Base-by-base conservation (phyloP, 2,888 invertebrate species). In the Pterobdella sp. region DNA sequence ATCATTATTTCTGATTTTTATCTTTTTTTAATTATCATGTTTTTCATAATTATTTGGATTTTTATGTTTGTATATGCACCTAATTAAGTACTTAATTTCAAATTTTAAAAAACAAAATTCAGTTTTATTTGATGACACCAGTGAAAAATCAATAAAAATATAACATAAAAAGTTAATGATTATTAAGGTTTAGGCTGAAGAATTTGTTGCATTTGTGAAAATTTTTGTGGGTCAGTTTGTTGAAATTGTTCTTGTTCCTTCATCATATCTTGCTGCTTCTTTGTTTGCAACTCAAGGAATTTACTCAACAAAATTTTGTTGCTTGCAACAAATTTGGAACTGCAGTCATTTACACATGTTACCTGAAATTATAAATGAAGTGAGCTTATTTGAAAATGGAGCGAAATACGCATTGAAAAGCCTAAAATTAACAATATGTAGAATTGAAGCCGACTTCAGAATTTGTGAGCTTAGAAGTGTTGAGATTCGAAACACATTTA, bases 211-310 rank as follows among this genome's bases (percentile, higher is more conserved):
- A 56, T 4, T 22, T 56, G 60, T 56, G 60, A 26, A 7, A 56
- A 26, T 56, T 7, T 22, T 3, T 7, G 60, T 56, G 60, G n/a
- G 60, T 56, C n/a, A 22, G 18, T 56, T 56, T 56, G 60, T n/a
- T 18, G n/a, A 4, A 56, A 26, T 56, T 56, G 18, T 7, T 56
- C 60, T 26, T 56, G 60, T 56, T 56, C 60, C n/a, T 56, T 56
- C 60, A 56, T 56, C 60, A 56, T 56, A 3, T 56, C 60, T n/a
- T 56, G 60, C 26, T 56, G 60, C 60, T 56, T 56, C n/a, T 56
- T 56, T 56, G 14, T 26, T n/a, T 56, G 60, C 60, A 56, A 22
- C n/a, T 56, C 60, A 56, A 56, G n/a, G n/a, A 56, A 56, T 3
- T 56, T 56, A 22, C 60, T 56, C n/a, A 56, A 26, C 18, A 56